Base-by-base conservation (phyloP, 2,888 invertebrate genomes). In the Trypoxylon attenuatum region DNA sequence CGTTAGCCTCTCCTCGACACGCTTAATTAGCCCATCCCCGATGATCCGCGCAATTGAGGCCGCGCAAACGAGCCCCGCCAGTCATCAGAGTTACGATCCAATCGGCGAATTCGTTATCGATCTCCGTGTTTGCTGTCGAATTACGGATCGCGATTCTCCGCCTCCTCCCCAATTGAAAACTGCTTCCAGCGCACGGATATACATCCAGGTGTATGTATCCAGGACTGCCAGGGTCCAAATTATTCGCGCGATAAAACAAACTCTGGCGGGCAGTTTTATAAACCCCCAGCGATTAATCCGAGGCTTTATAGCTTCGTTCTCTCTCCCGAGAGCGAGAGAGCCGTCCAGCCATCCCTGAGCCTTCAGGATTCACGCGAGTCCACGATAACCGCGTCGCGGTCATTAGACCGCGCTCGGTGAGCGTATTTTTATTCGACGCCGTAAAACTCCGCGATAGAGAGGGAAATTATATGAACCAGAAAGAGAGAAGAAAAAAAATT, bases 1-100 rank as follows among this genome's bases (percentile, higher is more conserved):
- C 77, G 73, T 76, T 76, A 71, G 52, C 66, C 62, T 59, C 69
- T 60, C 68, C 66, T 70, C 72, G 71, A 71, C 77, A 68, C 69
- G 73, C 59, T 76, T 76, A 77, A 79, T 79, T 77, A 79, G 71
- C 62, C 64, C 68, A 65, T 71, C 54, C 62, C 49, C 61, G 66
- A 69, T 69, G 68, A 77, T 69, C 71, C 62, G 67, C 21, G 53
- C 52, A 39, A 55, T 29, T 16, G 33, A 1, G 23, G 27, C 41
- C 45, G 41, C 51, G 43, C 45, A 52, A 33, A 27, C 22, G 41
- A 42, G 63, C 63, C 58, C 55, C 39, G 41, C 50, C 51, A 54
- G 47, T 22, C 13, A n/a, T 6, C 42, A 43, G 57, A 21, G 29
- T 52, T 53, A 62, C 45, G 56, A 39, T 18, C 25, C 10, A 42